phyloP scores from a whole-genome alignment of 1,140 invertebrate genomes.

The Lordiphosa stackelbergi region DNA sequence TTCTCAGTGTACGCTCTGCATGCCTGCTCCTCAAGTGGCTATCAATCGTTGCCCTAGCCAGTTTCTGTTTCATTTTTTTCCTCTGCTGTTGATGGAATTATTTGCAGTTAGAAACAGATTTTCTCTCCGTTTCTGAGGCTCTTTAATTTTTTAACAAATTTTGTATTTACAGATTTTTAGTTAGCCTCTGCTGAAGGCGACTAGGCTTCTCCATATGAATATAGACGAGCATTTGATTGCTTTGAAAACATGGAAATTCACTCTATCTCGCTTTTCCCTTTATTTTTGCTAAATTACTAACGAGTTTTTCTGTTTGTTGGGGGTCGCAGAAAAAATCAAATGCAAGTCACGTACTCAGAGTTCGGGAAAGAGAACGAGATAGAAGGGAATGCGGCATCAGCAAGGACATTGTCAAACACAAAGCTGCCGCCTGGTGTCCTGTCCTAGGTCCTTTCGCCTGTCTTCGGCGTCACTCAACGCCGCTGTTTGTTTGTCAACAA shows the following conservation, averaged over 20 bases:
- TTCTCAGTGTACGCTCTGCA: conserved; percentile 15
- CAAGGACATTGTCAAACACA: conserved; percentile 74
- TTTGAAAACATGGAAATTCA: conserved; percentile 46
- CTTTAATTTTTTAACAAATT: conserved; percentile 1
- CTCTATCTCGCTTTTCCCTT: conserved; percentile 12
- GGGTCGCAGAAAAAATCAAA: conserved; percentile 37
- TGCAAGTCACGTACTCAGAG: conserved; percentile 64
- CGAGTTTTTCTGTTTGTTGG: conserved; percentile 51
- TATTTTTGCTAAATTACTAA: conserved; percentile 64
- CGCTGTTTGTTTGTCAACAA: conserved; percentile 71
- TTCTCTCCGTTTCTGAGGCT: not conserved
- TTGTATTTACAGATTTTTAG: conserved; percentile 37
- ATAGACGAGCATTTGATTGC: conserved; percentile 67
- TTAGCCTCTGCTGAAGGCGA: conserved; percentile 17
- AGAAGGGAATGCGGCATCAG: conserved; percentile 49
- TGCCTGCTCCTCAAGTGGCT: conserved; percentile 58
- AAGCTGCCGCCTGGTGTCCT: conserved; percentile 44
- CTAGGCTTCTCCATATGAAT: conserved; percentile 46
- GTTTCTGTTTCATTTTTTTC: conserved; percentile 38
- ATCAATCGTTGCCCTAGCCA: conserved; percentile 69
- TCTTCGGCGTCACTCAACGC: conserved; percentile 69
- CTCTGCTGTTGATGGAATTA: conserved; percentile 64
- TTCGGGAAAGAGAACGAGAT: conserved; percentile 3
- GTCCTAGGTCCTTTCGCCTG: conserved; percentile 53
- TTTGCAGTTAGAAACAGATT: conserved; percentile 56